Conservation (phyloP, 1,140 invertebrate species). For the Drosophila nannoptera region DNA sequence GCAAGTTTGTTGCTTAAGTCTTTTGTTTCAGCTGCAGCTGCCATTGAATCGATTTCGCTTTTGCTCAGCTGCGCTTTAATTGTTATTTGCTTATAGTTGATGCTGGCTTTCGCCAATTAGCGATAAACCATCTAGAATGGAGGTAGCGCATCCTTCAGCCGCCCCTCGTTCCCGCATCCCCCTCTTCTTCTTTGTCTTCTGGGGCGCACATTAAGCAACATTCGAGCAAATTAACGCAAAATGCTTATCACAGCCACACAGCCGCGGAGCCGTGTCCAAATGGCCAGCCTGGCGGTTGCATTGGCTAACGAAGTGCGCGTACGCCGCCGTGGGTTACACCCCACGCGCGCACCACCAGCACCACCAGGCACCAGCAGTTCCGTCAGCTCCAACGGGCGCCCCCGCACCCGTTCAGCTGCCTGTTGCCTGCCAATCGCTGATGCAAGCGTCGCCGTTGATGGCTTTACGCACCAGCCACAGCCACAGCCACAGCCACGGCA, state of each 20-base stretch:
- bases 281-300: constrained; percentile 9
- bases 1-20: constrained; percentile 51
- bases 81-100: constrained; percentile 60
- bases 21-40: constrained; percentile 43
- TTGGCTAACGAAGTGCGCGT: constrained; percentile 67
- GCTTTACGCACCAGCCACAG: constrained; percentile 56
- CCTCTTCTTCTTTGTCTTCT: constrained; percentile 18
- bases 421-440: constrained; percentile 22
- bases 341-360: constrained; percentile 23
- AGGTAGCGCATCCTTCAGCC: neutral
- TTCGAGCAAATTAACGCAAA: constrained; percentile 76
- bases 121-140: constrained; percentile 59
- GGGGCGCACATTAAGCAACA: constrained; percentile 66
- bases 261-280: constrained; percentile 11
- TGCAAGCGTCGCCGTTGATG: constrained; percentile 62
- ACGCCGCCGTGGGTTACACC: constrained; percentile 44
- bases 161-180: neutral
- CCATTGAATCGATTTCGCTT: constrained; percentile 1
- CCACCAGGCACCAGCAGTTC: constrained; percentile 6
- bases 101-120: constrained; percentile 66
- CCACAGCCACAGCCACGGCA: constrained; percentile 1
- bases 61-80: constrained; percentile 36
- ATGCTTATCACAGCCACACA: constrained; percentile 50
- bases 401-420: constrained; percentile 3
- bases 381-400: constrained; percentile 5